A percentile compares a stretch with the other conserved stretches of the same genome.
These are phyloP conservation scores for Mionectes olivaceus DNA, from an alignment of 2,797 vertebrate species.

Conservation along the genomic window DNA sequence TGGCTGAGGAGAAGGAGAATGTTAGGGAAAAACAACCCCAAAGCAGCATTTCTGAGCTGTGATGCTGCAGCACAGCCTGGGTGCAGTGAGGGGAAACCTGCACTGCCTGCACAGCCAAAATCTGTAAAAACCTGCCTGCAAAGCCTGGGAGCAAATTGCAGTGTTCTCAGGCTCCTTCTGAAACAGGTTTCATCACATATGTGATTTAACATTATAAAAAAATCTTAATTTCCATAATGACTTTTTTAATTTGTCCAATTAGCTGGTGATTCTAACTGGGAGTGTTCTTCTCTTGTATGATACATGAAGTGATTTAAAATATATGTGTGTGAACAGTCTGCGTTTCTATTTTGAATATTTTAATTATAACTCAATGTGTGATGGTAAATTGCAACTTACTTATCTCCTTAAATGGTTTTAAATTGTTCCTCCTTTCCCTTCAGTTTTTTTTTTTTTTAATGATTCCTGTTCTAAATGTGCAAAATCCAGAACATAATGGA, in stretches of 20 bases:
- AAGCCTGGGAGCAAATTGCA: neutral
- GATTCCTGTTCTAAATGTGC: neutral
- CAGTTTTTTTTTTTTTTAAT: neutral
- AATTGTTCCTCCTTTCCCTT: neutral
- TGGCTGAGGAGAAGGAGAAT: neutral
- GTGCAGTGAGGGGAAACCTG: neutral
- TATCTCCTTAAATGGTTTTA: neutral
- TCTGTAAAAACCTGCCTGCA: neutral
- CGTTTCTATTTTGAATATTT: neutral
- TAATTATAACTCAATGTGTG: neutral
- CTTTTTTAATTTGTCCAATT: constrained; percentile 20
- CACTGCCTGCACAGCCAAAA: neutral
- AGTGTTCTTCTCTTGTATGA: neutral
- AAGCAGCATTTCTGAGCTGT: neutral
- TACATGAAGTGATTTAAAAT: neutral
- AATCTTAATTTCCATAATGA: neutral
- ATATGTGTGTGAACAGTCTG: neutral
- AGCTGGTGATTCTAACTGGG: neutral
- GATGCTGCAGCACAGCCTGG: neutral
- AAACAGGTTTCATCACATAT: neutral
- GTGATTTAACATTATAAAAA: neutral
- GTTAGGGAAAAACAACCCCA: neutral
- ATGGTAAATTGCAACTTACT: neutral
- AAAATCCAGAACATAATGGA: neutral
- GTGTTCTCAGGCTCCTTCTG: neutral